Base-by-base conservation (phyloP, 2,888 invertebrate genomes). In the Platycheirus rosarum region DNA sequence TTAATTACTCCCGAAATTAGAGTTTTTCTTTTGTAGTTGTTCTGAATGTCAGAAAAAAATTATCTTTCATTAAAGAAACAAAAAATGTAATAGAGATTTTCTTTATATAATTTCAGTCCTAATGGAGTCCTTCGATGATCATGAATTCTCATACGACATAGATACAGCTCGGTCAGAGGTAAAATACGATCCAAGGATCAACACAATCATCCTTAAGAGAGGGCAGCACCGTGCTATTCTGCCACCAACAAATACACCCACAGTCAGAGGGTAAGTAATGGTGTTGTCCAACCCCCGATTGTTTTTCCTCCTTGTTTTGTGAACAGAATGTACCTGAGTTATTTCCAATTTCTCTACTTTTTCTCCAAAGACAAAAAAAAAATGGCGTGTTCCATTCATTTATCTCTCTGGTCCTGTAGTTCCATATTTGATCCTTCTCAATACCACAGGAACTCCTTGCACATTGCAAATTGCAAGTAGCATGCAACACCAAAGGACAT, bases 101-200 rank as follows among this genome's bases (percentile, higher is more conserved):
- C 6, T 20, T 20, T 37, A 16, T 29, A 13, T 35, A 8, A 23
- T 85, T 87, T 84, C 86, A 84, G 86, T 88, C 73, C 89, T 90
- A 35, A 87, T 89, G 74, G 90, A 90, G 84, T 90, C 90, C 82
- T 86, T 88, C 42, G 90, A 90, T 73, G 89, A 89, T 85, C 89
- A 88, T 80, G 88, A 89, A 65, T 87, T 88, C 78, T 88, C 88
- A 62, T 90, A 90, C 75, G 91, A 90, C 86, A 88, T 90, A 87
- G 91, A 90, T 78, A 89, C 89, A 55, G 89, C 88, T 55, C 90
- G 90, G 85, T 90, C 90, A 42, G 88, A 90, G 84, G 91, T 89
- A 35, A 90, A 90, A 87, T 90, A 90, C 84, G 90, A 90, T 87
- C 88, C 90, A 68, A 88, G 65, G 87, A 86, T 84, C 88, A 88